phyloP scores from a whole-genome alignment of 2,113 vertebrate species.

The Oncorhynchus clarkii region DNA sequence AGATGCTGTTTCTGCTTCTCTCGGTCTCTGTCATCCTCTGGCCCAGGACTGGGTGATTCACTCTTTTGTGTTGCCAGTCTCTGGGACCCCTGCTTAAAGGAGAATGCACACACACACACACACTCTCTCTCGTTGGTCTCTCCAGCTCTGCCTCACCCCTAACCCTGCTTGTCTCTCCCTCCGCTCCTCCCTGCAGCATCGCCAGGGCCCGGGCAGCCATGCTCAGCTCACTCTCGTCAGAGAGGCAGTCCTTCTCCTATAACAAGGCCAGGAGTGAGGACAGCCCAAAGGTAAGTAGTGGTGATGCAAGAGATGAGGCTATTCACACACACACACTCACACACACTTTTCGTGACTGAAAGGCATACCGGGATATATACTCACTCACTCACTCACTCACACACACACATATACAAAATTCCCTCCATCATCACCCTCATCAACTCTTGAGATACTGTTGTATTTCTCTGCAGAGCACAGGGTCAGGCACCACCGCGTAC shows the following conservation, averaged over 20 bases:
- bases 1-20: too few relatives aligned
- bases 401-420: background rate
- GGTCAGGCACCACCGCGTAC: conserved; percentile 77
- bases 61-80: too few relatives aligned
- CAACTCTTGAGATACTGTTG: conserved; percentile 1
- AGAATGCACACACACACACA: too few relatives aligned
- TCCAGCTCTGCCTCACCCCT: too few relatives aligned
- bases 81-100: too few relatives aligned
- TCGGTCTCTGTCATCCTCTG: too few relatives aligned
- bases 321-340: background rate
- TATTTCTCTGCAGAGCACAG: conserved; percentile 71
- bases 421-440: background rate
- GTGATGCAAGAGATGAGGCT: background rate
- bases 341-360: background rate
- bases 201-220: conserved; percentile 86
- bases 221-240: conserved; percentile 79
- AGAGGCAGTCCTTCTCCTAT: conserved; percentile 89
- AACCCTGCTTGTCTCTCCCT: background rate
- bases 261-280: conserved; percentile 91
- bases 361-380: background rate
- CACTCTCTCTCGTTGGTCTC: too few relatives aligned
- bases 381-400: background rate
- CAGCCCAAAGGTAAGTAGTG: conserved; percentile 87
- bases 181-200: conserved; percentile 58
- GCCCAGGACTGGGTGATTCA: too few relatives aligned